Evolutionary conservation across 2,888 invertebrate species (phyloP), one percentile per base, ranked within the genome.

Genomic region (Tenthredo scrophulariae): DNA sequence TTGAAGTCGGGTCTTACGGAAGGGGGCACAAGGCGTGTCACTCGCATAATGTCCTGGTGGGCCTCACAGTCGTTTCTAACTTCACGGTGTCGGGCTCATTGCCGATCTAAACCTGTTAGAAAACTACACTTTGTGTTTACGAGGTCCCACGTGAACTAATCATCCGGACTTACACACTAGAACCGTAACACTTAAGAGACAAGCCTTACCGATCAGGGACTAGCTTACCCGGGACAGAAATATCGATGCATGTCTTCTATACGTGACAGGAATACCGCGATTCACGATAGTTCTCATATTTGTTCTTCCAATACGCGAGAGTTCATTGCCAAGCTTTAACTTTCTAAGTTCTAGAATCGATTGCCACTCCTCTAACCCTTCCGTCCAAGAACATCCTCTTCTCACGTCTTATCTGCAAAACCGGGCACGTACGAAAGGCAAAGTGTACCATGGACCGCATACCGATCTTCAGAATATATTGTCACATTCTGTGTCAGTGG

Each of bases 31-130:
- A 83, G 65, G 83, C 67, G 65, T 65, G 83, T 46, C 83, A 33
- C 46, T 65, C 83, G 37, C 83, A 33, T 80, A 80, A 80, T 40
- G 77, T 62, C 58, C 79, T 58, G 40, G 50, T 62, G 40, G 62
- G 62, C 37, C 62, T 22, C 80, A n/a, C 7, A n/a, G 40, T 62
- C 80, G 80, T 80, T 80, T 80, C 50, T 80, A 37, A 62, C 29
- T 80, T 80, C 62, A 80, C 62, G 40, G 80, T 40, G 80, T 80
- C 40, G 80, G 62, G 15, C 22, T 7, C 62, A 80, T 37, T 40
- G 40, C 40, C 80, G 80, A 80, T 62, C 80, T 58, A 80, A 80
- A 80, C 80, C 80, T 80, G 80, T 80, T 80, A 80, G 80, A 62
- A 80, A 80, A 80, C 62, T 22, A 62, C 37, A 22, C 80, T 80